These are phyloP conservation scores for Bathybates hornii DNA, from an alignment of 2,113 vertebrate species.

Conservation along the genomic window DNA sequence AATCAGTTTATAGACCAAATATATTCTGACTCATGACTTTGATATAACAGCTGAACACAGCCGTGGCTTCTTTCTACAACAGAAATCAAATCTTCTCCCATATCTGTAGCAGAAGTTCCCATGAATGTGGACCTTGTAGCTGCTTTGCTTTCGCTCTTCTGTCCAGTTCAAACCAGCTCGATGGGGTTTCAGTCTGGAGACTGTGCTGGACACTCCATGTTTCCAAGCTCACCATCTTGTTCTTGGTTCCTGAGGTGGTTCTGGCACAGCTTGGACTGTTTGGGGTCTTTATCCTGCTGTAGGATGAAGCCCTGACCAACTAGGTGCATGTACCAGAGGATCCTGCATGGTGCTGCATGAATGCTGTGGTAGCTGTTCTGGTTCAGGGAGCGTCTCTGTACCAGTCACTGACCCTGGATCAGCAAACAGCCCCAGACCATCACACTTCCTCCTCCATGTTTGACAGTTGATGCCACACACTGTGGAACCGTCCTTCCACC, in stretches of 20 bases:
- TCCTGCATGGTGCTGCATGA: too few relatives aligned
- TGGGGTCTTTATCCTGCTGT: too few relatives aligned
- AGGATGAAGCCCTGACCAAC: too few relatives aligned
- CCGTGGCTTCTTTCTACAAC: rapidly evolving
- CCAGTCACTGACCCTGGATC: too few relatives aligned
- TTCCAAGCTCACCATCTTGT: background rate
- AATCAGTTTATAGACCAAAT: background rate
- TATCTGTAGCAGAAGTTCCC: rapidly evolving
- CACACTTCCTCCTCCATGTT: too few relatives aligned
- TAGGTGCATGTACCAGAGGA: too few relatives aligned
- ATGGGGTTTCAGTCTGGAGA: rapidly evolving
- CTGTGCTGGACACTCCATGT: background rate
- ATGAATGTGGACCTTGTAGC: background rate
- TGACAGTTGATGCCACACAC: too few relatives aligned
- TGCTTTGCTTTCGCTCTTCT: background rate
- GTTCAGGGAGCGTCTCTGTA: too few relatives aligned
- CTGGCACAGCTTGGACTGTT: background rate
- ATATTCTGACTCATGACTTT: background rate
- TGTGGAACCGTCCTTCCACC: too few relatives aligned
- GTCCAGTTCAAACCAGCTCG: background rate
- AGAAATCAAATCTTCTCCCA: background rate
- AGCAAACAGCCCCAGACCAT: too few relatives aligned
- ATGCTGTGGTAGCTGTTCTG: too few relatives aligned
- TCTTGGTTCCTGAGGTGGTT: background rate
- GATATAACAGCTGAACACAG: background rate